Percentiles rank a stretch among this genome's conserved stretches.
Conservation (phyloP, 2,888 invertebrate genomes). For the Timandra comae region DNA sequence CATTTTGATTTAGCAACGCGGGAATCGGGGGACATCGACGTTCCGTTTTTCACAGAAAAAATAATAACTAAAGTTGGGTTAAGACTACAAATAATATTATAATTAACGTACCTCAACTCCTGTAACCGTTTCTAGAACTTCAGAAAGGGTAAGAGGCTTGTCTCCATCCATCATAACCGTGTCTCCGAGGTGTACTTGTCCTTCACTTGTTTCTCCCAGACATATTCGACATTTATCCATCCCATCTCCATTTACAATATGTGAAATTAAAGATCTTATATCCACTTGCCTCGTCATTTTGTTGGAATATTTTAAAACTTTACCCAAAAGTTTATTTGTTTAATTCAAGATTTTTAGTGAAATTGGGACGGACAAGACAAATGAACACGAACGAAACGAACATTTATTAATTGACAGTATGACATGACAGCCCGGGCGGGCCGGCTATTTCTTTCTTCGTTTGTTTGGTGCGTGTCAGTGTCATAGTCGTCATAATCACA, state of each 20-base stretch:
- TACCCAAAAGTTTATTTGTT: too few relatives aligned
- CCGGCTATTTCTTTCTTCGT: too few relatives aligned
- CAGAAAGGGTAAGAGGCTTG: conserved; percentile 56
- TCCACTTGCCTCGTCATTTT: conserved; percentile 61
- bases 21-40: conserved; percentile 39
- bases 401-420: too few relatives aligned
- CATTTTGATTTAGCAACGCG: conserved; percentile 47
- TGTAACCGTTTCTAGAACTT: conserved; percentile 57
- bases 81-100: conserved; percentile 1
- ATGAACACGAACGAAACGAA: too few relatives aligned
- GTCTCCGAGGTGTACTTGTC: conserved; percentile 62
- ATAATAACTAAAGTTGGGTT: conserved; percentile 8
- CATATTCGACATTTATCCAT: conserved; percentile 65
- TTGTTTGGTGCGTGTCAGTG: too few relatives aligned
- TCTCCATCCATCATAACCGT: conserved; percentile 68
- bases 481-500: too few relatives aligned
- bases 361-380: too few relatives aligned
- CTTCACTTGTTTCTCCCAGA: conserved; percentile 65
- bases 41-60: conserved; percentile 67
- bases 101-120: conserved; percentile 55
- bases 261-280: conserved; percentile 64
- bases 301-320: conserved; percentile 1
- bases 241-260: conserved; percentile 64
- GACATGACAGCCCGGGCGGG: too few relatives aligned
- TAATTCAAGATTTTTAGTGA: too few relatives aligned